A percentile compares a stretch with the other conserved stretches of the same genome.
Evolutionary conservation across 2,113 vertebrate genomes (phyloP).

Genomic region (Xiphias gladius): DNA sequence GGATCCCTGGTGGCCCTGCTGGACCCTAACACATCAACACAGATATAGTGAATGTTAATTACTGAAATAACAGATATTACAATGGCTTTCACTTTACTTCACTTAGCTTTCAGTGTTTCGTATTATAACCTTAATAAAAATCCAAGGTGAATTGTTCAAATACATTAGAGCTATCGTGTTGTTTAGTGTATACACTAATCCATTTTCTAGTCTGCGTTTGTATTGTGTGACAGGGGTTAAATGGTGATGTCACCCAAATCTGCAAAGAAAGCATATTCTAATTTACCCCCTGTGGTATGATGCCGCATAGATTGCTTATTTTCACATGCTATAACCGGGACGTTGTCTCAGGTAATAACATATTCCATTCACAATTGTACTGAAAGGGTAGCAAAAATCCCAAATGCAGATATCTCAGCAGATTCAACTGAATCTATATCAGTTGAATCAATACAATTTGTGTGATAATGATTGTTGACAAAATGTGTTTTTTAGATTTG

Average conservation of each 20-base stretch:
- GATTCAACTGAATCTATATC: too few species aligned
- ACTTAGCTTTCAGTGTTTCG: background rate
- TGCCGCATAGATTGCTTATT: background rate
- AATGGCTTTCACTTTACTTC: background rate
- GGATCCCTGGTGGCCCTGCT: conserved; percentile 83
- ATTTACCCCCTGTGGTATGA: background rate
- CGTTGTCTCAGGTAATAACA: too few species aligned
- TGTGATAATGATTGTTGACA: too few species aligned
- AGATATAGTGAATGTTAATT: background rate
- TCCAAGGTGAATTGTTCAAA: background rate
- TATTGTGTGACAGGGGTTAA: background rate
- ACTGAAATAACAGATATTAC: background rate
- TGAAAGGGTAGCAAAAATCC: too few species aligned
- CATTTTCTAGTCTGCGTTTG: background rate
- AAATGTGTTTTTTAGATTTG: too few species aligned
- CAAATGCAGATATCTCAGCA: too few species aligned
- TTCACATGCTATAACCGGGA: too few species aligned
- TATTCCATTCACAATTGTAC: too few species aligned
- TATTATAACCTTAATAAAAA: background rate
- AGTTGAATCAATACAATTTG: too few species aligned
- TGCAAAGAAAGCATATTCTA: background rate
- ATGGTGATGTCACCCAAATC: background rate
- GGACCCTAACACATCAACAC: conserved; percentile 80
- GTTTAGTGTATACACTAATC: background rate
- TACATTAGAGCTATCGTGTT: background rate